These are phyloP conservation scores for Alosa alosa DNA, from an alignment of 2,113 vertebrate genomes.

Conservation along the genomic window DNA sequence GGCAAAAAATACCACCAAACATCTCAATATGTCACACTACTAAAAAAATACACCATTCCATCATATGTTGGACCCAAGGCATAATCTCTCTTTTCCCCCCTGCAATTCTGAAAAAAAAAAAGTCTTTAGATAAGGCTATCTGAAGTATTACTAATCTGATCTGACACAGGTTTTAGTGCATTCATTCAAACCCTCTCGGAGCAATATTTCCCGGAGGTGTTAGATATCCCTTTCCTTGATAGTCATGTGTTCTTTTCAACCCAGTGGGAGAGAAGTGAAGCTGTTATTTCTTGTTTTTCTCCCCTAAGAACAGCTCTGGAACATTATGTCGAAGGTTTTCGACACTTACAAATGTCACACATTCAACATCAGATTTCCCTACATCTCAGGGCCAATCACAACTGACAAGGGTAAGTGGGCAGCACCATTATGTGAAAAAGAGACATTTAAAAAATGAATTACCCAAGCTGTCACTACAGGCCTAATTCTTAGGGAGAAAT, in stretches of 20 bases:
- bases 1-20: neutral
- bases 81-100: neutral
- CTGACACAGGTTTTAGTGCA: neutral
- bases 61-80: neutral
- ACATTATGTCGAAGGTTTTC: neutral
- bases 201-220: neutral
- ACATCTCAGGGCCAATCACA: neutral
- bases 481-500: neutral
- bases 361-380: neutral
- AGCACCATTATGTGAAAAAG: neutral
- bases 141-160: neutral
- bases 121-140: neutral
- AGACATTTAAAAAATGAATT: neutral
- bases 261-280: neutral
- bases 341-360: neutral
- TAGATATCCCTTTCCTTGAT: neutral
- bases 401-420: neutral
- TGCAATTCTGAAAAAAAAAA: no score
- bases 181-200: neutral
- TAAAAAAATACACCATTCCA: neutral
- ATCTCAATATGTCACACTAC: neutral
- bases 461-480: no score
- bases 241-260: neutral
- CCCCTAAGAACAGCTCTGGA: neutral
- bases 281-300: neutral